Evolutionary conservation across 2,113 vertebrate species (phyloP).

Genomic region (Acinonyx jubatus): DNA sequence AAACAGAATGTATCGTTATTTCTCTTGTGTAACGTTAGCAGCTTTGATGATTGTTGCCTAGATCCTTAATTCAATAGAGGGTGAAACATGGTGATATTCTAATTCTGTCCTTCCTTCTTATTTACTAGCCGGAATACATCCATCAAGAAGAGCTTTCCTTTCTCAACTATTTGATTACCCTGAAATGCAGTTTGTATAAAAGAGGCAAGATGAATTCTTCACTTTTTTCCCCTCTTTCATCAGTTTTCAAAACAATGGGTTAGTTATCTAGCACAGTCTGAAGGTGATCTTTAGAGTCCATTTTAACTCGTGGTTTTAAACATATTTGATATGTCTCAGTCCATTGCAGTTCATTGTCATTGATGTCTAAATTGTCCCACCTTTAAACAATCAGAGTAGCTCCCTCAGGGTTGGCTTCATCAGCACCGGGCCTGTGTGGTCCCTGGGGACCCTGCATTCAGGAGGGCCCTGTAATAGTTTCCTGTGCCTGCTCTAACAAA

Average conservation of each 20-base stretch:
- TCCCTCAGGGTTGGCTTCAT: neutral
- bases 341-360: neutral
- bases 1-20: neutral
- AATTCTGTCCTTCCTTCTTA: neutral
- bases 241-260: neutral
- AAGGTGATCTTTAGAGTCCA: neutral
- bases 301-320: neutral
- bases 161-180: neutral
- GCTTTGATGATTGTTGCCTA: neutral
- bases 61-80: neutral
- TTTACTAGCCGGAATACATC: neutral
- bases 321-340: neutral
- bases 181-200: neutral
- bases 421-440: neutral
- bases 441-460: neutral
- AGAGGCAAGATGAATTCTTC: neutral
- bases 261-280: neutral
- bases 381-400: neutral
- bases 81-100: neutral
- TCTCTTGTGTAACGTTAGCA: neutral
- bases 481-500: neutral
- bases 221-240: neutral
- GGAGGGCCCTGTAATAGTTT: neutral
- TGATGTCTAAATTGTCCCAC: neutral
- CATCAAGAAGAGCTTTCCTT: neutral